A percentile compares a stretch with the other conserved stretches of the same genome.
Evolutionary conservation across 2,113 vertebrate genomes (phyloP).

Genomic region (Notarius lentiginosus): DNA sequence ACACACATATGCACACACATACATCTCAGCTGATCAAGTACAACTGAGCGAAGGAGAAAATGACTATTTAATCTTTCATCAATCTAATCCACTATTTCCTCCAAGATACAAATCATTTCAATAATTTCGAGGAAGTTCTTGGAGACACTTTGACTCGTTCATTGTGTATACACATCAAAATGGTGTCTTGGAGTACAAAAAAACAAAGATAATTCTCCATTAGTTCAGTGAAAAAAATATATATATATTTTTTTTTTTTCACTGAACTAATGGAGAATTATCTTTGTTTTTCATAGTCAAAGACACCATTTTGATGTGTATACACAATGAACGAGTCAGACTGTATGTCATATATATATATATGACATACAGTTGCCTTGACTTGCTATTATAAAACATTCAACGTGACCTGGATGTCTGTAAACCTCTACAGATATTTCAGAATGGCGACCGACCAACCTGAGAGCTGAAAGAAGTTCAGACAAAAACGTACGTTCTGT

Average conservation of each 20-base stretch:
- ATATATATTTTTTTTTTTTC: no score
- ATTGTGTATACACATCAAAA: background rate
- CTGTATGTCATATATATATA: background rate
- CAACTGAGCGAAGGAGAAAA: background rate
- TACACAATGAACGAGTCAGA: no score
- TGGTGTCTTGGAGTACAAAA: background rate
- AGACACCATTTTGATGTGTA: no score
- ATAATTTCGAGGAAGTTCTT: background rate
- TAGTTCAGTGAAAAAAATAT: background rate
- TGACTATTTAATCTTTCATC: background rate
- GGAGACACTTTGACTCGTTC: background rate
- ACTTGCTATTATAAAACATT: background rate
- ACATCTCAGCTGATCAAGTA: background rate
- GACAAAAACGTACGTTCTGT: background rate
- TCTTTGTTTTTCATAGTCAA: no score
- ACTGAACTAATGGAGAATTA: no score
- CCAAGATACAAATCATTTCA: background rate
- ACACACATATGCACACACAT: background rate
- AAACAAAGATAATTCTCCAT: no score
- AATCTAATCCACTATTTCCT: background rate
- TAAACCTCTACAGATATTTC: background rate
- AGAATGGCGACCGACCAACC: background rate
- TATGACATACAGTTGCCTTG: background rate
- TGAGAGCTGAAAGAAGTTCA: background rate
- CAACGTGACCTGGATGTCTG: background rate